These are phyloP conservation scores for Isichthys henryi DNA, from an alignment of 2,113 vertebrate species.

Conservation along the genomic window DNA sequence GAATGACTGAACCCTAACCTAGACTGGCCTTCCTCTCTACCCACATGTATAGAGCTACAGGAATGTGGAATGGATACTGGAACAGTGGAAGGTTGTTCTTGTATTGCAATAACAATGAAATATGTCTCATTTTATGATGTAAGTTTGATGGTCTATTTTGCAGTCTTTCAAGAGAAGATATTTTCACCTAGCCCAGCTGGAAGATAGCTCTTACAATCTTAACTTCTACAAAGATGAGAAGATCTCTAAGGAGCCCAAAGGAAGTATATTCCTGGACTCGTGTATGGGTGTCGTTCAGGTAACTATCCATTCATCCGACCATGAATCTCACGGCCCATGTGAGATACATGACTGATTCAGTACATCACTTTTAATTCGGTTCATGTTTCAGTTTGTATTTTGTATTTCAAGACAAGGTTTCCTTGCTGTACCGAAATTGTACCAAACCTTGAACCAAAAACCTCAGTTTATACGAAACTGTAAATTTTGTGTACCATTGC, in stretches of 20 bases:
- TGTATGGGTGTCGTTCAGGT: conserved; percentile 98
- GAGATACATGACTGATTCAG: neutral
- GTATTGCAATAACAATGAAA: neutral
- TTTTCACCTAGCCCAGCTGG: conserved; percentile 92
- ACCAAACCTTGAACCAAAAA: neutral
- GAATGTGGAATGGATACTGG: neutral
- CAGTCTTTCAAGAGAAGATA: conserved; percentile 98
- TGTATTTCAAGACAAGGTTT: neutral
- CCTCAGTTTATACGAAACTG: neutral
- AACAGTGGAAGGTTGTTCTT: neutral
- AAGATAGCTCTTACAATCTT: conserved; percentile 95
- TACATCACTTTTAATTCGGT: neutral
- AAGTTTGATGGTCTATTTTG: conserved; percentile 15
- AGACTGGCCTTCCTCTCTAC: neutral
- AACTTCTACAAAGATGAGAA: conserved; percentile 99
- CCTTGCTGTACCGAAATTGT: neutral
- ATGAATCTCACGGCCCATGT: neutral
- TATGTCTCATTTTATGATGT: neutral
- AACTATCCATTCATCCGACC: conserved; percentile 26
- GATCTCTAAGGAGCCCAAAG: conserved; percentile 97
- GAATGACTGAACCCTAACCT: neutral
- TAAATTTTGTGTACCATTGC: neutral
- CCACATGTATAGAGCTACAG: neutral
- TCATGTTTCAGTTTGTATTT: neutral
- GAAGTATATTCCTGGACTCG: conserved; percentile 95